Conservation (phyloP, 2,888 invertebrate species). For the Calameuta filiformis region DNA sequence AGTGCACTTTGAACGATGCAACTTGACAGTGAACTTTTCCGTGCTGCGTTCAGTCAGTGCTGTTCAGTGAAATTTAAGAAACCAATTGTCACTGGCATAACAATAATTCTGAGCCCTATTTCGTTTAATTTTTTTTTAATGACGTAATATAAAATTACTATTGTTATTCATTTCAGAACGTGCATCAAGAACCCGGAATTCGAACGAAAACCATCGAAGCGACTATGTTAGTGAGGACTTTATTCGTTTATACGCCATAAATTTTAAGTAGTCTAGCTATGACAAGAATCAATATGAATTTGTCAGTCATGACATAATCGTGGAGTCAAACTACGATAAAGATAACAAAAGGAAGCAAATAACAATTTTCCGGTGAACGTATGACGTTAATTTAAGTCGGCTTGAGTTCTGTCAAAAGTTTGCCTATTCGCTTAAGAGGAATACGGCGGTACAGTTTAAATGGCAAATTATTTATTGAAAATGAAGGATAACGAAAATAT, state of each 20-base stretch:
- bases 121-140: conserved; percentile 2
- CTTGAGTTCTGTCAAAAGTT: background rate
- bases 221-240: conserved; percentile 52
- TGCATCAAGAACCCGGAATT: conserved; percentile 74
- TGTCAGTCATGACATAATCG: background rate
- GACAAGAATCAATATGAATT: conserved; percentile 4
- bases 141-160: conserved; percentile 12
- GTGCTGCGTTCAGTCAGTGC: background rate
- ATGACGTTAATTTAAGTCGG: background rate
- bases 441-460: background rate
- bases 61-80: background rate
- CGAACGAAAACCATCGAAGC: conserved; percentile 40
- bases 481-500: background rate
- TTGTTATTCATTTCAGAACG: conserved; percentile 68
- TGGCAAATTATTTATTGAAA: background rate
- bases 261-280: background rate
- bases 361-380: background rate
- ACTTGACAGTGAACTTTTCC: background rate
- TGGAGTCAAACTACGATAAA: background rate
- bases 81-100: background rate
- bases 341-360: background rate
- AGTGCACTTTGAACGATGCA: background rate
- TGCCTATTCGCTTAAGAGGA: background rate
- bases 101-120: background rate
- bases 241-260: conserved; percentile 8